Evolutionary conservation across 64 coral and sea anemone genomes (phyloP), one percentile per base, ranked within the genome.

Genomic region (Exaiptasia diaphana): DNA sequence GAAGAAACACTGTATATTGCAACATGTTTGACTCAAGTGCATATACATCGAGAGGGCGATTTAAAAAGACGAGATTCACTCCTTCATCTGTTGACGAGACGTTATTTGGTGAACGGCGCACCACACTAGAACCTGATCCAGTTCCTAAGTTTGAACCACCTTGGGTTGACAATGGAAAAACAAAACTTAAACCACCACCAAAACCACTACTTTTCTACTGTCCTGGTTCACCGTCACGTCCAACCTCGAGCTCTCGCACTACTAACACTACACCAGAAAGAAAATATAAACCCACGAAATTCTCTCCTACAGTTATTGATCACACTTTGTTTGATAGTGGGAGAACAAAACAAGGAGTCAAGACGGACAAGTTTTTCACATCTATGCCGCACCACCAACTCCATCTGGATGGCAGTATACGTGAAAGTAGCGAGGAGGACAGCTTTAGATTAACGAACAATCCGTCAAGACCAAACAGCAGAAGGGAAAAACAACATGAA

Each of bases 171-270:
- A 73, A 58, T 22, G 86, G 86, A 6, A 95, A 95, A 64, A 40
- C 24, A 8, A 85, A 89, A 44, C 1, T 54, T 7, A 79, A 85
- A 73, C 74, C 91, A 5, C 74, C 80, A 54, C 75, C 91, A 1
- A 84, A 85, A 74, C 91, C 91, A 39, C 65, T 95, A 54, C 49
- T 95, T 48, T 85, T 95, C 60, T 95, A 95, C 80, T 89, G 85
- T 23, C 91, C 91, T 38, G 55, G 40, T 15, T 48, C 69, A 49
- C 37, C 55, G 23, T 63, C 59, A 33, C 63, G 59, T 42, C 82
- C 74, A 10, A 39, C 79, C 4, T 84, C 91, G 1, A 49, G 7
- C 12, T 81, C 63, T 17, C 23, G 35, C 27, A 7, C 64, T 13
- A 30, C 28, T 1, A 71, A 62, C 10, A 53, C 42, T 76, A 59